Evolutionary conservation across 2,113 vertebrate genomes (phyloP).

Genomic region (Eublepharis macularius): DNA sequence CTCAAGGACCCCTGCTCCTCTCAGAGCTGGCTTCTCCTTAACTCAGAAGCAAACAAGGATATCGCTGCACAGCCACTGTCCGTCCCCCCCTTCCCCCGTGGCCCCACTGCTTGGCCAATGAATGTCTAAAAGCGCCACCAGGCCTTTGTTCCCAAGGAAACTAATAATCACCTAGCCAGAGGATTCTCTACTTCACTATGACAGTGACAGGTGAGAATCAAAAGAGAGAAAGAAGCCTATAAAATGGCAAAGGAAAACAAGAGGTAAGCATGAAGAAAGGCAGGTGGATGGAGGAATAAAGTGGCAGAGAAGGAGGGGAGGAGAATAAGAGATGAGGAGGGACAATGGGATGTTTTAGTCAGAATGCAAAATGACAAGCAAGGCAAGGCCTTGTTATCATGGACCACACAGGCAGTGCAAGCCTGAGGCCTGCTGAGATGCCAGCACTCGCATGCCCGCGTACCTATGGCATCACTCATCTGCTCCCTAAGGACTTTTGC

Average conservation of each 20-base stretch:
- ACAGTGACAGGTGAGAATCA: constrained; percentile 11
- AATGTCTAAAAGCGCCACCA: not conserved
- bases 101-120: not conserved
- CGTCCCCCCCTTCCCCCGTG: too few species aligned
- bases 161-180: not conserved
- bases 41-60: not conserved
- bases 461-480: too few species aligned
- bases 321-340: not conserved
- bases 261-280: not conserved
- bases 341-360: too few species aligned
- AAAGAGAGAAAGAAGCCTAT: not conserved
- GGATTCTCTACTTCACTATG: not conserved
- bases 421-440: too few species aligned
- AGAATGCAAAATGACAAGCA: too few species aligned
- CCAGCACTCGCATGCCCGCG: too few species aligned
- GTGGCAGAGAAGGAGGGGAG: not conserved
- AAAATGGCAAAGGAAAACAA: not conserved
- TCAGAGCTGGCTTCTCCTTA: not conserved
- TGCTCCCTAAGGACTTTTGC: too few species aligned
- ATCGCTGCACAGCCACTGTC: not conserved
- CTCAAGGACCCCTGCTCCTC: too few species aligned
- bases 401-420: too few species aligned
- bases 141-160: not conserved
- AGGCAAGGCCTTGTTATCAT: too few species aligned
- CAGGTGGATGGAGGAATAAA: not conserved